Percentiles rank a stretch among this genome's conserved stretches.
Evolutionary conservation across 2,797 vertebrate species (phyloP).

Genomic region (Aplochiton taeniatus): DNA sequence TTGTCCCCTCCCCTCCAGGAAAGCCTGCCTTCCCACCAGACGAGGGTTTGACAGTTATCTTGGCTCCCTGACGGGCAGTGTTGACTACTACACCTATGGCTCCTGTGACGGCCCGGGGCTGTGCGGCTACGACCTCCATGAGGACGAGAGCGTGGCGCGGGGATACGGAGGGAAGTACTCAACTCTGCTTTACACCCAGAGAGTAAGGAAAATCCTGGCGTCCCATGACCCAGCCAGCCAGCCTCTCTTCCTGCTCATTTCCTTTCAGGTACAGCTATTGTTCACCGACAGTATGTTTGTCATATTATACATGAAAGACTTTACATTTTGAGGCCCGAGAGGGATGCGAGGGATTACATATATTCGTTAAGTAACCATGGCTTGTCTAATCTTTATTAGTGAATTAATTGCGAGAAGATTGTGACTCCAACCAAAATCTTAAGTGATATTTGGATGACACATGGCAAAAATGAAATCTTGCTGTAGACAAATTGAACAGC

Average conservation of each 20-base stretch:
- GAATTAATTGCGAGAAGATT: too few relatives aligned
- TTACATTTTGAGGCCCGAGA: too few relatives aligned
- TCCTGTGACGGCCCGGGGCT: conserved; percentile 90
- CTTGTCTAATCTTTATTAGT: too few relatives aligned
- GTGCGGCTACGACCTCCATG: conserved; percentile 92
- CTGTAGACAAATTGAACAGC: too few relatives aligned
- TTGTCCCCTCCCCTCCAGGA: conserved; percentile 40
- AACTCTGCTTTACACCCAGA: conserved; percentile 89
- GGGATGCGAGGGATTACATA: too few relatives aligned
- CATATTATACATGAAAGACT: neutral
- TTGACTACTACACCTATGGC: conserved; percentile 94
- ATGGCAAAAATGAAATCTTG: too few relatives aligned
- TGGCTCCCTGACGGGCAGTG: conserved; percentile 92
- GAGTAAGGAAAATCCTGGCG: conserved; percentile 89
- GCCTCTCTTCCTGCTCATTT: conserved; percentile 93
- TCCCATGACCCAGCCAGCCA: conserved; percentile 69
- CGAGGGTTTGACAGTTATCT: conserved; percentile 93
- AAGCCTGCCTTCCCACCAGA: conserved; percentile 87
- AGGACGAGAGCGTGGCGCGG: conserved; percentile 90
- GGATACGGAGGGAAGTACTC: conserved; percentile 91
- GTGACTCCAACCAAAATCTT: too few relatives aligned
- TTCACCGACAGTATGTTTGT: neutral
- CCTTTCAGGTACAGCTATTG: conserved; percentile 74
- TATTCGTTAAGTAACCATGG: too few relatives aligned
- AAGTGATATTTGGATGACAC: too few relatives aligned